Evolutionary conservation across 2,113 vertebrate genomes (phyloP), one percentile per base, ranked within the genome.

Genomic region (Gymnogyps californianus): DNA sequence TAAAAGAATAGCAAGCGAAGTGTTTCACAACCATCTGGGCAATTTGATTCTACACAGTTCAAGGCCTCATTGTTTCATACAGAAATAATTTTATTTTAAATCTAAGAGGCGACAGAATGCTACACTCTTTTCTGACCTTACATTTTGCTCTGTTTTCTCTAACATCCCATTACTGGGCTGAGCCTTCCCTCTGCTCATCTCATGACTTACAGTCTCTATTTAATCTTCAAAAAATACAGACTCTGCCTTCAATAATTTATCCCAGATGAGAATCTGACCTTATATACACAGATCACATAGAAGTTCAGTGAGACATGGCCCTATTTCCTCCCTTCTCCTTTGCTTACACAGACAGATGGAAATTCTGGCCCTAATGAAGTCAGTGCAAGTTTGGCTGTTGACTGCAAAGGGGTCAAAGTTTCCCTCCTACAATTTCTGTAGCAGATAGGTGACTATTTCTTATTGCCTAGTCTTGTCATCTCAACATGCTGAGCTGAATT

Each of bases 201-300:
- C 65, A 80, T 42, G 72, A 71, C 61, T 92, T 92, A 91, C 59
- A 80, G 67, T 90, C 29, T 83, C 51, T 67, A 77, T 62, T 90
- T 80, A 94, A 74, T 88, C 54, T 77, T 87, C 1, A 26, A 91
- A 91, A 91, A 87, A 82, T 38, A 61, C 46, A 69, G 83, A 25
- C 26, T 67, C n/a, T 83, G 62, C 44, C 72, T 84, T 91, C 72
- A 95, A 31, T 93, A 97, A 97, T 96, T 90, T 95, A 87, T 78
- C 38, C 94, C 91, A 95, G 74, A 91, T 91, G 93, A 91, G 70
- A 93, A 83, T 94, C 94, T 95, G 94, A 94, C 78, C 81, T 94
- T 89, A 65, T 58, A 85, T 51, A 85, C 62, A 69, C 69, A 90
- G 79, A 92, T 79, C 90, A 77, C 3, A 0, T 72, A 89, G 77